These are phyloP conservation scores for Centroberyx gerrardi DNA, from an alignment of 2,797 vertebrate species.

Conservation along the genomic window DNA sequence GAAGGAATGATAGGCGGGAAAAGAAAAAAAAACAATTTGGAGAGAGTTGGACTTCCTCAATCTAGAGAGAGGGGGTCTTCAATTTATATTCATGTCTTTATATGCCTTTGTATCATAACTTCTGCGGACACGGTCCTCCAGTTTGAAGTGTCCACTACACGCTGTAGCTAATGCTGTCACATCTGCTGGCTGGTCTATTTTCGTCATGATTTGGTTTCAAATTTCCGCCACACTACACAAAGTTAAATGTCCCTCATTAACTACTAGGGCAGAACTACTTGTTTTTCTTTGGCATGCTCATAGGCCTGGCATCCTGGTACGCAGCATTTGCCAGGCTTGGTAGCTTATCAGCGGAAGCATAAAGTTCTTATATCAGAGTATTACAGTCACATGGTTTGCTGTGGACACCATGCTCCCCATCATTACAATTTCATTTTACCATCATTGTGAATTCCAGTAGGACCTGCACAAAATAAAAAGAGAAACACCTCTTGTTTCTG, in stretches of 20 bases:
- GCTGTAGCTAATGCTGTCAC: not conserved
- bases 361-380: not conserved
- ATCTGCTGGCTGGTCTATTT: conserved; percentile 1
- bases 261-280: not conserved
- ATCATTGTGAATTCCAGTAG: conserved; percentile 1
- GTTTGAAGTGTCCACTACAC: not conserved
- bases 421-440: conserved; percentile 18
- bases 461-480: not conserved
- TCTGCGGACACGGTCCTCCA: no score
- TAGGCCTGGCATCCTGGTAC: conserved; percentile 2
- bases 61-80: not conserved
- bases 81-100: not conserved
- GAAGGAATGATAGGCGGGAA: no score
- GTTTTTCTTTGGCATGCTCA: conserved; percentile 13
- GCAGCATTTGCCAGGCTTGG: conserved; percentile 13
- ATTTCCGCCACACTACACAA: not conserved
- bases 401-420: conserved; percentile 12
- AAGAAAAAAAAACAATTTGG: not conserved
- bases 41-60: not conserved
- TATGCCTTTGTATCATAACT: not conserved
- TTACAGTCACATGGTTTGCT: conserved; percentile 6
- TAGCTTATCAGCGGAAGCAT: not conserved
- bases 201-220: not conserved
- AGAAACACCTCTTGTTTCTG: conserved; percentile 28
- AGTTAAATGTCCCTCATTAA: not conserved